Evolutionary conservation across 2,113 vertebrate species (phyloP).

Genomic region (Ornithorhynchus anatinus): DNA sequence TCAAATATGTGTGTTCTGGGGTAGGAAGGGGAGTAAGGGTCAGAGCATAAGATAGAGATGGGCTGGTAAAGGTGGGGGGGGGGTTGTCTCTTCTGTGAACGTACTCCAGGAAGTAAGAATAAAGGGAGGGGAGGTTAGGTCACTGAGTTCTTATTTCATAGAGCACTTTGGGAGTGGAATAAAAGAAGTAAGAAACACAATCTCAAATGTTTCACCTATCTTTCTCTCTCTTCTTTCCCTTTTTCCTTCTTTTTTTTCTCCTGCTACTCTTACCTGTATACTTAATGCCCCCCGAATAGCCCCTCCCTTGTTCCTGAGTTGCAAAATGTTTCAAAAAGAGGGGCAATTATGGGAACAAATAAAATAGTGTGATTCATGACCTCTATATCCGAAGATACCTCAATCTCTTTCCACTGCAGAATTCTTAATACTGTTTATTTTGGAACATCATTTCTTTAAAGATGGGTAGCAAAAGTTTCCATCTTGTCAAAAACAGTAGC

Average conservation of each 20-base stretch:
- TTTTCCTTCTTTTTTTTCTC: too few species aligned
- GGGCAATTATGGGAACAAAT: neutral
- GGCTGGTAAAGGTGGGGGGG: too few species aligned
- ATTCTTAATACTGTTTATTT: too few species aligned
- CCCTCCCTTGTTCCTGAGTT: neutral
- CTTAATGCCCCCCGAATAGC: neutral
- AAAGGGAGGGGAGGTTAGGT: neutral
- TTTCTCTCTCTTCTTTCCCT: too few species aligned
- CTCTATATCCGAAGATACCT: too few species aligned
- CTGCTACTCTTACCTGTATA: too few species aligned
- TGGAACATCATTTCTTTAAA: too few species aligned
- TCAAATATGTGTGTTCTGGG: too few species aligned
- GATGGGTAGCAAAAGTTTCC: neutral
- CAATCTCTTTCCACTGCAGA: neutral
- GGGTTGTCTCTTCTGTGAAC: too few species aligned
- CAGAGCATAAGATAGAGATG: too few species aligned
- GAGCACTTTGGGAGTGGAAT: fast-evolving
- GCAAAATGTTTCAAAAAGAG: neutral
- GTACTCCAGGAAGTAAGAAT: neutral
- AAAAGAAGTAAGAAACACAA: neutral
- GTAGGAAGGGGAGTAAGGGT: too few species aligned
- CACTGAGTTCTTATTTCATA: fast-evolving
- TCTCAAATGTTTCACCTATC: neutral
- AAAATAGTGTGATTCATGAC: neutral
- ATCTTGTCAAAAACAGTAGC: neutral